Evolutionary conservation across 2,888 invertebrate species (phyloP).

Genomic region (Blera fallax): DNA sequence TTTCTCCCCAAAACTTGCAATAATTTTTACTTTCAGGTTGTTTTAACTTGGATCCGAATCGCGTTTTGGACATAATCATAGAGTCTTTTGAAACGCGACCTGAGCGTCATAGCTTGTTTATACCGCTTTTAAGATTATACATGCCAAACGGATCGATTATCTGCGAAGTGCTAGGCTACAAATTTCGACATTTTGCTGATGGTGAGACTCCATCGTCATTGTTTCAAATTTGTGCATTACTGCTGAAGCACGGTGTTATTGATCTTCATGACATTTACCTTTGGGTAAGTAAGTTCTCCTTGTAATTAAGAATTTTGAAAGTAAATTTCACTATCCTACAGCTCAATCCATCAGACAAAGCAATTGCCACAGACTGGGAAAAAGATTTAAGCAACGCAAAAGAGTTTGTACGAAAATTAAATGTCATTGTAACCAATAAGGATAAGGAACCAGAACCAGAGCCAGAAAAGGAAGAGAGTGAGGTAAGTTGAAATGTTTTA

Average conservation of each 20-base stretch:
- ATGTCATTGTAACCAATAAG: constrained; percentile 90
- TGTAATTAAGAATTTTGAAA: background rate
- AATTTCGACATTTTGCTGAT: constrained; percentile 88
- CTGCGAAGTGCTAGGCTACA: constrained; percentile 97
- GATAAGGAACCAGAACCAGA: constrained; percentile 89
- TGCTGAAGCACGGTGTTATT: constrained; percentile 94
- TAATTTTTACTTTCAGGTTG: constrained; percentile 87
- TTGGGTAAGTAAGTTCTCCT: constrained; percentile 86
- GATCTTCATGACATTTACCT: constrained; percentile 93
- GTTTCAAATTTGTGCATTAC: constrained; percentile 93
- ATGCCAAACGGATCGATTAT: constrained; percentile 94
- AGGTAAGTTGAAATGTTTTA: constrained; percentile 82
- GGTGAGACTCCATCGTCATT: constrained; percentile 89
- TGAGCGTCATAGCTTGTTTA: constrained; percentile 90
- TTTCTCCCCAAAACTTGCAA: too few relatives aligned
- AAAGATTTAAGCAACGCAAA: constrained; percentile 91
- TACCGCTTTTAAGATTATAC: constrained; percentile 92
- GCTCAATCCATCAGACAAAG: constrained; percentile 92
- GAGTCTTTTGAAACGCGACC: constrained; percentile 97
- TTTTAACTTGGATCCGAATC: constrained; percentile 99
- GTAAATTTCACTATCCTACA: constrained; percentile 78
- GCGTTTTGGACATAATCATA: constrained; percentile 97
- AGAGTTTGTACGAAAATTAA: constrained; percentile 93
- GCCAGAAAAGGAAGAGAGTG: constrained; percentile 86
- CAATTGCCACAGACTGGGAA: constrained; percentile 91